Evolutionary conservation across 2,113 vertebrate species (phyloP).

Genomic region (Psophia crepitans): DNA sequence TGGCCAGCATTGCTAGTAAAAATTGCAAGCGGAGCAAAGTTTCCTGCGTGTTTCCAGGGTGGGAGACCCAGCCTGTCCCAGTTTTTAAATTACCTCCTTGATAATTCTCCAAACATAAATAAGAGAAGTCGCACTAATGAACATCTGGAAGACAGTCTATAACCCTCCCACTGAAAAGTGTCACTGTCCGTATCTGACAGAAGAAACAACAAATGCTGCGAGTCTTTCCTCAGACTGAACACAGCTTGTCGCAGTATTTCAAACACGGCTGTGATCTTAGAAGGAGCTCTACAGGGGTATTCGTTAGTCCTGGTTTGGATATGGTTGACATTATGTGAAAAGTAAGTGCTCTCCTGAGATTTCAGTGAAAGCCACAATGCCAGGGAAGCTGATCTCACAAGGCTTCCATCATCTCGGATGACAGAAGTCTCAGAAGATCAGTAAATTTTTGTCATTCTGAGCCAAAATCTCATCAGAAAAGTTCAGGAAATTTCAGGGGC

Average conservation of each 20-base stretch:
- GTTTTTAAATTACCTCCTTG: slow-evolving; percentile 18
- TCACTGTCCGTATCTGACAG: not conserved
- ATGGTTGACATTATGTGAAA: slow-evolving; percentile 49
- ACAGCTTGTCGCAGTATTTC: slow-evolving; percentile 39
- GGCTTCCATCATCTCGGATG: slow-evolving; percentile 55
- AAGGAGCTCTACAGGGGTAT: not conserved
- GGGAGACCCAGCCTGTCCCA: slow-evolving; percentile 2
- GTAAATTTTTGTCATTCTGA: slow-evolving; percentile 45
- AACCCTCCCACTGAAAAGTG: not conserved
- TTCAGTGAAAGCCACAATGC: slow-evolving; percentile 23
- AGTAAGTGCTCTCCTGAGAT: slow-evolving; percentile 49
- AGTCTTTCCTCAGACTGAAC: slow-evolving; percentile 11
- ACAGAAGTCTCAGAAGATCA: slow-evolving; percentile 61
- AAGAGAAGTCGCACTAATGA: slow-evolving; percentile 9
- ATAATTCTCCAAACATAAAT: slow-evolving; percentile 22
- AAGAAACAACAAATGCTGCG: slow-evolving; percentile 4
- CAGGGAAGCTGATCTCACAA: slow-evolving; percentile 65
- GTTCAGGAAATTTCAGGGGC: slow-evolving; percentile 31
- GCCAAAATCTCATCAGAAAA: slow-evolving; percentile 40
- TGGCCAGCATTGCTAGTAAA: not conserved
- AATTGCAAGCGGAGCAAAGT: not conserved
- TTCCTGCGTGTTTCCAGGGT: slow-evolving; percentile 23
- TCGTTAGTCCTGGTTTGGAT: slow-evolving; percentile 12
- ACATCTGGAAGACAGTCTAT: slow-evolving; percentile 30
- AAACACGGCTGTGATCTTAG: slow-evolving; percentile 13